Percentiles rank a stretch among this genome's conserved stretches.
Evolutionary conservation across 2,888 invertebrate species (phyloP).

Genomic region (Drymonia ruficornis): DNA sequence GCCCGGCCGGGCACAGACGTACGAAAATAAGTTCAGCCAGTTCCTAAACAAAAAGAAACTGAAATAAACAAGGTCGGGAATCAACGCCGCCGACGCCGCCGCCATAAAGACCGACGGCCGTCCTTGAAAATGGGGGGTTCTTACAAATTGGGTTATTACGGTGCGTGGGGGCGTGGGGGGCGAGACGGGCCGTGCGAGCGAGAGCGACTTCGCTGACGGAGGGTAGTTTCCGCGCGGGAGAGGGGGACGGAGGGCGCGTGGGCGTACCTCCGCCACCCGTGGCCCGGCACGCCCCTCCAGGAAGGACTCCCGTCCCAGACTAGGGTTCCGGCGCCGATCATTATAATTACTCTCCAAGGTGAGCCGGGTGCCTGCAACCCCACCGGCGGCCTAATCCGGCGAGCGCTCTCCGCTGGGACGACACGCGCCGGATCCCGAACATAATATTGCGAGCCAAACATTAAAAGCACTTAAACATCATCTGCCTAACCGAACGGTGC

Average conservation of each 20-base stretch:
- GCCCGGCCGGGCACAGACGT: constrained; percentile 67
- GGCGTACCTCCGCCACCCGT: constrained; percentile 79
- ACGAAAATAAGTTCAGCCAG: constrained; percentile 81
- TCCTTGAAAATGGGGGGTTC: constrained; percentile 85
- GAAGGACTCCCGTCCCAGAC: constrained; percentile 78
- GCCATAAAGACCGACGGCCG: constrained; percentile 85
- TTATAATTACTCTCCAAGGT: constrained; percentile 85
- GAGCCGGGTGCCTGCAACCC: constrained; percentile 73
- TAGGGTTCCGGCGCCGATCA: constrained; percentile 81
- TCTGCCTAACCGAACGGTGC: constrained; percentile 63
- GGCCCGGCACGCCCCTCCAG: constrained; percentile 80
- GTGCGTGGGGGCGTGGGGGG: constrained; percentile 76
- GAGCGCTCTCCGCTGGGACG: constrained; percentile 69
- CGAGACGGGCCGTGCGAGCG: constrained; percentile 67
- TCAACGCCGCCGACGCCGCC: constrained; percentile 83
- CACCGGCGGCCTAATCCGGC: constrained; percentile 73
- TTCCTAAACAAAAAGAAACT: constrained; percentile 84
- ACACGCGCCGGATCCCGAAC: constrained; percentile 66
- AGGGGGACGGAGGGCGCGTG: constrained; percentile 65
- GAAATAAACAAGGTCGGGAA: constrained; percentile 85
- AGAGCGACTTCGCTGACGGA: constrained; percentile 42
- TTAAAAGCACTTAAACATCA: constrained; percentile 73
- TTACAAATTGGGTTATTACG: constrained; percentile 86
- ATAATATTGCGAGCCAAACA: constrained; percentile 70
- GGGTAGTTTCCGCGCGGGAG: constrained; percentile 34